phyloP scores from a whole-genome alignment of 2,888 invertebrate genomes.

The Embidobia sp. region DNA sequence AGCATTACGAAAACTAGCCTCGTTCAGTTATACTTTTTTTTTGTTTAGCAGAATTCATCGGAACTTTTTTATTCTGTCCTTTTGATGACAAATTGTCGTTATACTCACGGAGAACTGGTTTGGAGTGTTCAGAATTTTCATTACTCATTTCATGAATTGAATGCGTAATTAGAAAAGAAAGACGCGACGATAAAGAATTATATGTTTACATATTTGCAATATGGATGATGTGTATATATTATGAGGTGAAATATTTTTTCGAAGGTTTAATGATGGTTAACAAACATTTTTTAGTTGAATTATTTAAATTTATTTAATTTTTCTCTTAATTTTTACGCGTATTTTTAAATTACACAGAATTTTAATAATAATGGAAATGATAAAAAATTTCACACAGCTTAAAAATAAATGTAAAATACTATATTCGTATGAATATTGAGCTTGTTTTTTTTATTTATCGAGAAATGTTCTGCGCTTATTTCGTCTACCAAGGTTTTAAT shows the following conservation, averaged over 20 bases:
- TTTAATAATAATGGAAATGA: too few species aligned
- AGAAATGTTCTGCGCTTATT: too few species aligned
- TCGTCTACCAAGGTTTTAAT: too few species aligned
- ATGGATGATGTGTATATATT: neutral
- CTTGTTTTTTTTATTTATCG: too few species aligned
- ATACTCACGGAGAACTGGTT: constrained; percentile 49
- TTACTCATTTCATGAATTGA: constrained; percentile 56
- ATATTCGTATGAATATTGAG: too few species aligned
- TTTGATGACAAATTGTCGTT: constrained; percentile 61
- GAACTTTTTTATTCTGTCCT: constrained; percentile 56
- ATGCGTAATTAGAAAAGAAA: constrained; percentile 54
- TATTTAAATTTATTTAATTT: too few species aligned
- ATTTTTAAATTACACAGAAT: too few species aligned
- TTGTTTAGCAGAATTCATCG: constrained; percentile 51
- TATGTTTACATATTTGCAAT: constrained; percentile 13
- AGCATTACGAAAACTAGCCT: constrained; percentile 60
- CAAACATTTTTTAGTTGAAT: too few species aligned
- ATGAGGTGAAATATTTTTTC: neutral
- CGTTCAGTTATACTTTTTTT: constrained; percentile 58
- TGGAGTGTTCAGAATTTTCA: constrained; percentile 46
- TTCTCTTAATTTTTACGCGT: too few species aligned
- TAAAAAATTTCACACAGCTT: too few species aligned
- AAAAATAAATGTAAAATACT: too few species aligned
- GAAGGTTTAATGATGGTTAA: too few species aligned
- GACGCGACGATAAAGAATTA: constrained; percentile 18